phyloP scores from a whole-genome alignment of 2,113 vertebrate genomes.

The Mugil cephalus region DNA sequence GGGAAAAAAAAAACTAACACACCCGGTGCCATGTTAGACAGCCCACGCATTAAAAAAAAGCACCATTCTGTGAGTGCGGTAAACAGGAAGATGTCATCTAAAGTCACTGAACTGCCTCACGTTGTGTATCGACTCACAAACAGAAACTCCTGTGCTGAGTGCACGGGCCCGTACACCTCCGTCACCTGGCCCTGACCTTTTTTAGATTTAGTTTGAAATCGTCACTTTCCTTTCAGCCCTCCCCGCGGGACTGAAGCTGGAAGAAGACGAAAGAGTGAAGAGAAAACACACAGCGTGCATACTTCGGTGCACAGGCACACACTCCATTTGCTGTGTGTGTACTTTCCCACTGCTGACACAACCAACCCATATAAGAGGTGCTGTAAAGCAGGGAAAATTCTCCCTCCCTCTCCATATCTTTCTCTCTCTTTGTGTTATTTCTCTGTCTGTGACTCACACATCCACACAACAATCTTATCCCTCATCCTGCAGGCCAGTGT shows the following conservation, averaged over 20 bases:
- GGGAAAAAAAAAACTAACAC: neutral
- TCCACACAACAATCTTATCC: slow-evolving; percentile 1
- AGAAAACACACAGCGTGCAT: neutral
- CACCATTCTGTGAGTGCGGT: slow-evolving; percentile 14
- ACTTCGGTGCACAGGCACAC: slow-evolving; percentile 15
- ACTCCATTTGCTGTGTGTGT: slow-evolving; percentile 37
- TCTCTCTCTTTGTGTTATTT: neutral
- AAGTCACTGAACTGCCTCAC: slow-evolving; percentile 16
- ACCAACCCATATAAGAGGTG: slow-evolving; percentile 49
- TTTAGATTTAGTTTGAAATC: slow-evolving; percentile 28
- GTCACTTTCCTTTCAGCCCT: slow-evolving; percentile 1
- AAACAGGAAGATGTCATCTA: slow-evolving; percentile 32
- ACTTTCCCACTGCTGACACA: slow-evolving; percentile 60
- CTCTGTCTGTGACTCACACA: slow-evolving; percentile 25
- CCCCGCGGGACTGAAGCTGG: slow-evolving; percentile 25
- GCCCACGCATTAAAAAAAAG: neutral
- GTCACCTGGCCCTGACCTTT: slow-evolving; percentile 57
- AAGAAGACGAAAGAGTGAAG: neutral
- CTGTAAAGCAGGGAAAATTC: slow-evolving; percentile 41
- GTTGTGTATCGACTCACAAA: slow-evolving; percentile 54
- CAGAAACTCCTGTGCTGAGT: slow-evolving; percentile 60
- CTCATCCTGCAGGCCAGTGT: slow-evolving; percentile 13
- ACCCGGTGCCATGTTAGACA: slow-evolving; percentile 1
- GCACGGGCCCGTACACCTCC: slow-evolving; percentile 2
- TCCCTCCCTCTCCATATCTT: slow-evolving; percentile 11